Evolutionary conservation across 2,113 vertebrate species (phyloP).

Genomic region (Jacana jacana): DNA sequence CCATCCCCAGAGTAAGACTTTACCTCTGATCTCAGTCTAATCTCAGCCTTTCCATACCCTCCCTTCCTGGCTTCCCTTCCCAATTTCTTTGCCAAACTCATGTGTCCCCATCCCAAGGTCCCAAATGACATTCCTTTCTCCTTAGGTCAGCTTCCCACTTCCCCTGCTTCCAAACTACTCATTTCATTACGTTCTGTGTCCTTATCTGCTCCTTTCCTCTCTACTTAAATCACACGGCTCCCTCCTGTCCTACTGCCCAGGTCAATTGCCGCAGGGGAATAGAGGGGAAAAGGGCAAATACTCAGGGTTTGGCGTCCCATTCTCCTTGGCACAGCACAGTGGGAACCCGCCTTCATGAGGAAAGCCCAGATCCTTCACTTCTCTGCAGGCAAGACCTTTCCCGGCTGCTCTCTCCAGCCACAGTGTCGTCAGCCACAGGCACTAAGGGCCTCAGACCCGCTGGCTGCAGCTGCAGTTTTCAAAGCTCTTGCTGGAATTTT

Average conservation of each 20-base stretch:
- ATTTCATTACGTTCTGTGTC: neutral
- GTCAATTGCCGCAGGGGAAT: neutral
- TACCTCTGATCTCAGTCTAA: neutral
- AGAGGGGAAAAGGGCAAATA: neutral
- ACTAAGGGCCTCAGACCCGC: neutral
- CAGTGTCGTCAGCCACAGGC: neutral
- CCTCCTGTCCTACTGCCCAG: neutral
- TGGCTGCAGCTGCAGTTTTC: neutral
- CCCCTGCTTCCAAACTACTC: neutral
- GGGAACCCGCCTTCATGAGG: neutral
- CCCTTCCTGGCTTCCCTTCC: neutral
- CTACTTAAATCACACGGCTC: neutral
- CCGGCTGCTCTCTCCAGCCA: rapidly evolving
- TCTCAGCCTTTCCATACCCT: neutral
- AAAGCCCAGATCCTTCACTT: neutral
- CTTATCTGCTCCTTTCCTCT: constrained; percentile 20
- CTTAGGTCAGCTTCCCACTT: constrained; percentile 42
- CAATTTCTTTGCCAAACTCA: neutral
- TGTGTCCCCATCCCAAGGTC: neutral
- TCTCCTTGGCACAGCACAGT: neutral
- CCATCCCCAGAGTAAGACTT: neutral
- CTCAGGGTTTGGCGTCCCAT: neutral
- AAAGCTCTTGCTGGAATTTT: neutral
- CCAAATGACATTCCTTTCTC: constrained; percentile 36
- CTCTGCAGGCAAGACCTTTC: neutral